Evolutionary conservation across 2,797 vertebrate species (phyloP).

Genomic region (Melanotaenia maccullochi): DNA sequence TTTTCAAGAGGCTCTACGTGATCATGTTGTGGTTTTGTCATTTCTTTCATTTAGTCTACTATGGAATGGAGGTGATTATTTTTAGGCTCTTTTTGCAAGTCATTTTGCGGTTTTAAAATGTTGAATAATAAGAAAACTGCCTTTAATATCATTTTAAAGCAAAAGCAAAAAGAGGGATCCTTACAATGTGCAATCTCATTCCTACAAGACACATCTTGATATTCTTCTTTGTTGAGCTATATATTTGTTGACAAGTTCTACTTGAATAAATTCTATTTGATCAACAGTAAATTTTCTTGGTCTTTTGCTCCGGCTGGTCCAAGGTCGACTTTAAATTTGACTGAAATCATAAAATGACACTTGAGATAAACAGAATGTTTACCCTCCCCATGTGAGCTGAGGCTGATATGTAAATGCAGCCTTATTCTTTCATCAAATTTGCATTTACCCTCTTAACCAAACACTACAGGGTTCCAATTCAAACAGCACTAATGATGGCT

Average conservation of each 20-base stretch:
- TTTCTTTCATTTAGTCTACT: not conserved
- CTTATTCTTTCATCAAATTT: slow-evolving; percentile 99
- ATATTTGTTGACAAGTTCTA: slow-evolving; percentile 90
- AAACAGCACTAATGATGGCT: slow-evolving; percentile 99
- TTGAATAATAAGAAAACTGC: not conserved
- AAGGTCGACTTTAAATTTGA: slow-evolving; percentile 99
- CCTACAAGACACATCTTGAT: slow-evolving; percentile 66
- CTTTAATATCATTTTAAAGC: not conserved
- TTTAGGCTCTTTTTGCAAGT: not conserved
- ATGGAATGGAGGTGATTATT: not conserved
- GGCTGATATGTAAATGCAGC: slow-evolving; percentile 99
- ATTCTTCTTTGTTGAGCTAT: slow-evolving; percentile 82
- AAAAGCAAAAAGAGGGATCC: not conserved
- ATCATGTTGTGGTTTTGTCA: not conserved
- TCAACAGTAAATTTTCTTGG: slow-evolving; percentile 93
- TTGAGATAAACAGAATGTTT: slow-evolving; percentile 99
- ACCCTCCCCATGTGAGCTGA: slow-evolving; percentile 97
- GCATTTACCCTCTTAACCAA: slow-evolving; percentile 99
- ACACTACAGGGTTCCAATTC: slow-evolving; percentile 98
- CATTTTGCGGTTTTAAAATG: not conserved
- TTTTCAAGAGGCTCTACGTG: fast-evolving
- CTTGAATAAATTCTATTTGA: slow-evolving; percentile 91
- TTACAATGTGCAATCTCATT: slow-evolving; percentile 54
- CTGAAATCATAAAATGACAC: slow-evolving; percentile 99
- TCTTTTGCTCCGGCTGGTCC: slow-evolving; percentile 91